Conservation (phyloP, 2,888 invertebrate species). For the Poecilus cupreus region DNA sequence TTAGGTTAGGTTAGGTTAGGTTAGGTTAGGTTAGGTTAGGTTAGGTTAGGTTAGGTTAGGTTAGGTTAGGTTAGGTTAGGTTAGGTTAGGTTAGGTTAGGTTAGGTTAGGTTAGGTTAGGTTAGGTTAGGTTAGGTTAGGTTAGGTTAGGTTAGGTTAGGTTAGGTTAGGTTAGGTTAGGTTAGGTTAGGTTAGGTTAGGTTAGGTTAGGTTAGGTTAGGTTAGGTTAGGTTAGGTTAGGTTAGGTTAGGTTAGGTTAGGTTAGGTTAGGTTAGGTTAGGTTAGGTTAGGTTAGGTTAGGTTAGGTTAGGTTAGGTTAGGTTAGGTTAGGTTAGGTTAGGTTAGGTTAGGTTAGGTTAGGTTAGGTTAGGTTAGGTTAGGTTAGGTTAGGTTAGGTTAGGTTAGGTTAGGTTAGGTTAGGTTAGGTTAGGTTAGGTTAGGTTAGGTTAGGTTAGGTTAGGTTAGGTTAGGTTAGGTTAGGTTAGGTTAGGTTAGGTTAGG, state of each 20-base stretch:
- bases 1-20: conserved; percentile 47
- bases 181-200: conserved; percentile 60
- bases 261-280: conserved; percentile 46
- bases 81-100: conserved; percentile 56
- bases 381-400: conserved; percentile 16
- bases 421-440: not conserved
- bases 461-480: conserved; percentile 12
- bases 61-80: conserved; percentile 56
- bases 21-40: conserved; percentile 47
- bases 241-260: conserved; percentile 61
- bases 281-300: conserved; percentile 23
- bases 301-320: conserved; percentile 26
- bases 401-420: too few relatives aligned
- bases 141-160: conserved; percentile 29
- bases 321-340: conserved; percentile 26
- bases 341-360: conserved; percentile 23
- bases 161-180: conserved; percentile 49
- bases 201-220: conserved; percentile 62
- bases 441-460: conserved; percentile 3
- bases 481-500: conserved; percentile 12
- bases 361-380: conserved; percentile 18
- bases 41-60: conserved; percentile 53
- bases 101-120: conserved; percentile 56
- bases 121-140: conserved; percentile 37
- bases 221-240: conserved; percentile 63